Evolutionary conservation across 2,113 vertebrate genomes (phyloP).

Genomic region (Riparia riparia): DNA sequence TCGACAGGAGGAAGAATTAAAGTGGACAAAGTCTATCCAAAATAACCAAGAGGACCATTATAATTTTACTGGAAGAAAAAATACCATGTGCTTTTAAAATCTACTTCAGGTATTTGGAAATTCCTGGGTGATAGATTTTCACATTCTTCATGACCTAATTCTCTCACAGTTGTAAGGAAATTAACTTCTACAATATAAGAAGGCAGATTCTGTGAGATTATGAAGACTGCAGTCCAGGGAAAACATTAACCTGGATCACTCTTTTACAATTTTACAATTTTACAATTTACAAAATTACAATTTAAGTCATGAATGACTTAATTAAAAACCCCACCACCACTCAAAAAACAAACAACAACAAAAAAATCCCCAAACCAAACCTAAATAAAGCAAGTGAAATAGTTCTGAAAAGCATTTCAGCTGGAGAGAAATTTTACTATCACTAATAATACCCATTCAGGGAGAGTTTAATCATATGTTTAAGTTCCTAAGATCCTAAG

Average conservation of each 20-base stretch:
- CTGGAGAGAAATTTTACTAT: background rate
- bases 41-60: background rate
- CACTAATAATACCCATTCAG: background rate
- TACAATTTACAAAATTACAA: no score
- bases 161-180: background rate
- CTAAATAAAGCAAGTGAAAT: background rate
- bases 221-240: background rate
- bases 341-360: background rate
- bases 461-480: background rate
- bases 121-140: background rate
- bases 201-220: background rate
- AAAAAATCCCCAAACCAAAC: no score
- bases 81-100: background rate
- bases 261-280: no score
- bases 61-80: background rate
- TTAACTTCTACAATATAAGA: background rate
- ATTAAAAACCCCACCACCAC: no score
- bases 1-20: background rate
- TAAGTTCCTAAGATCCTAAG: background rate
- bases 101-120: background rate
- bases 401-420: background rate
- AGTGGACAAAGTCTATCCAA: background rate
- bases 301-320: background rate
- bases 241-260: background rate
- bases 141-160: background rate